Evolutionary conservation across 1,140 invertebrate genomes (phyloP).

Genomic region (Acromyrmex charruanus): DNA sequence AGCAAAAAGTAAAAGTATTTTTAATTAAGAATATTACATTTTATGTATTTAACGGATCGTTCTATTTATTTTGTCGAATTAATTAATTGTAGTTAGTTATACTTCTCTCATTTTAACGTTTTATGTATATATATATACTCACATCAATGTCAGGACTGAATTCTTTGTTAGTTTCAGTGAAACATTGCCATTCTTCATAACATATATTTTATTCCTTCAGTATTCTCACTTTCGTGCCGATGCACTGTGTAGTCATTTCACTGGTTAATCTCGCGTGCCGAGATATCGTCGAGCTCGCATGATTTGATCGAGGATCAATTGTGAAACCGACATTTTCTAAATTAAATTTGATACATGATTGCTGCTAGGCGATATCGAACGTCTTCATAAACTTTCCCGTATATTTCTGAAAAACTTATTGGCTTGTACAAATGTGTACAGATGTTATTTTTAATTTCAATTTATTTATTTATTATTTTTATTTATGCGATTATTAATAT

Average conservation of each 20-base stretch:
- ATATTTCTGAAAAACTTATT: constrained; percentile 2
- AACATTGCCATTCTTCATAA: constrained; percentile 17
- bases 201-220: constrained; percentile 38
- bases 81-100: not conserved
- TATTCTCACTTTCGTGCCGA: constrained; percentile 41
- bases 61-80: constrained; percentile 1
- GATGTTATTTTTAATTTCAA: not conserved
- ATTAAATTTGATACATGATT: constrained; percentile 33
- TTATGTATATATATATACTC: not conserved
- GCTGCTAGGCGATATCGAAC: not conserved
- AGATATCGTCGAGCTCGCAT: constrained; percentile 33
- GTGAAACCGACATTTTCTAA: constrained; percentile 37
- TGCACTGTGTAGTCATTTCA: not conserved
- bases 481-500: not conserved
- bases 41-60: not conserved
- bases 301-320: constrained; percentile 32
- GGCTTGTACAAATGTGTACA: not conserved
- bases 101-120: not conserved
- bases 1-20: not conserved
- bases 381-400: not conserved
- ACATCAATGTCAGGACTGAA: not conserved
- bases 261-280: constrained; percentile 47
- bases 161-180: not conserved
- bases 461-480: not conserved
- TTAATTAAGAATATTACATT: not conserved